Conservation (phyloP, 2,113 vertebrate genomes). For the Heloderma charlesbogerti region DNA sequence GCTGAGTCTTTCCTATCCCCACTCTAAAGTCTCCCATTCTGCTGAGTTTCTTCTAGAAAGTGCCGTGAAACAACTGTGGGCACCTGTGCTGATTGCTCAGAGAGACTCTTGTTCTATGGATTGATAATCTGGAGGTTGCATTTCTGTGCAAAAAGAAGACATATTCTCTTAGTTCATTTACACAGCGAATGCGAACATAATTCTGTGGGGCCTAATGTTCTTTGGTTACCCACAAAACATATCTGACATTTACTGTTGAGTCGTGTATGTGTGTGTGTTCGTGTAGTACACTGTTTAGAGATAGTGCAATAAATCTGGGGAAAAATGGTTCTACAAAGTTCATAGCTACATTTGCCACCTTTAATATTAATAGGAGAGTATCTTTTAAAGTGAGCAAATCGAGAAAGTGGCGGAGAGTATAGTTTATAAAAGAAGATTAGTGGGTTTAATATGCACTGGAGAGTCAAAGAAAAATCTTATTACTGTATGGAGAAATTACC, state of each 20-base stretch:
- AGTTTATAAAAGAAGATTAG: constrained; percentile 99
- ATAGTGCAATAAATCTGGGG: constrained; percentile 78
- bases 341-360: constrained; percentile 81
- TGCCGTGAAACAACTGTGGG: background rate
- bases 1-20: background rate
- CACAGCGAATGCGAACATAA: constrained; percentile 76
- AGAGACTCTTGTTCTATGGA: constrained; percentile 59
- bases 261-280: constrained; percentile 68
- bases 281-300: constrained; percentile 68
- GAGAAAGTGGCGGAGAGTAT: constrained; percentile 86
- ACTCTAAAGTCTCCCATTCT: background rate
- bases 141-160: constrained; percentile 73
- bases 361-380: constrained; percentile 88
- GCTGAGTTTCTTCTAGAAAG: background rate
- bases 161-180: constrained; percentile 69
- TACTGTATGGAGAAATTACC: constrained; percentile 97
- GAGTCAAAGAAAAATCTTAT: constrained; percentile 99
- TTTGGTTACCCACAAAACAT: constrained; percentile 78
- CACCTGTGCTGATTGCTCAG: constrained; percentile 29
- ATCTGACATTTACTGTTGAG: constrained; percentile 75
- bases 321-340: constrained; percentile 80
- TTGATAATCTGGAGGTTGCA: constrained; percentile 68
- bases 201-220: constrained; percentile 71
- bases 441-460: constrained; percentile 99
- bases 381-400: constrained; percentile 87